These are phyloP conservation scores for Eunapius fragilis DNA, from an alignment of 37 sponge, comb jelly and placozoan genomes.

Conservation along the genomic window DNA sequence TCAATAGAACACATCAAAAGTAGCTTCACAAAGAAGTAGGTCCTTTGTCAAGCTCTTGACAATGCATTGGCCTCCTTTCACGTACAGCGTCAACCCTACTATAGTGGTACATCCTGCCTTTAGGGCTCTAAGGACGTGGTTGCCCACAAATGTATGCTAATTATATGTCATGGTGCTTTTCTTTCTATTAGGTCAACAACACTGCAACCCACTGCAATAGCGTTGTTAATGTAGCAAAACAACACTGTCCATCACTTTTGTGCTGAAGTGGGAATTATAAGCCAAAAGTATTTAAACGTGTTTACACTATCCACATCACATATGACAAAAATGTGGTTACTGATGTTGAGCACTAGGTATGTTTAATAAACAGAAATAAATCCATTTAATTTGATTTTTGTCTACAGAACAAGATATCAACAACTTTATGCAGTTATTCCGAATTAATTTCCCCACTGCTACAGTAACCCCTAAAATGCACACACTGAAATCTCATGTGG, in stretches of 20 bases:
- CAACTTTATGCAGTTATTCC: conserved; percentile 9
- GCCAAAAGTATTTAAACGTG: no score
- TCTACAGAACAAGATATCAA: conserved; percentile 10
- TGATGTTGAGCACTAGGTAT: conserved; percentile 20
- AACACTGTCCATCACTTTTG: neutral
- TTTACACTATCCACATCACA: conserved; percentile 14
- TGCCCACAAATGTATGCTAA: no score
- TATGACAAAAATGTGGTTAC: conserved; percentile 3
- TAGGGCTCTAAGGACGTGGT: conserved; percentile 16
- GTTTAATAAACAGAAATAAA: neutral
- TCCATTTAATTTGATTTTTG: neutral
- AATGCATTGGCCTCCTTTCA: conserved; percentile 13
- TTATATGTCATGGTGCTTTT: neutral
- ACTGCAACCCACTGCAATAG: neutral
- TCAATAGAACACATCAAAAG: neutral
- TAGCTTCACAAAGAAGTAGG: conserved; percentile 8
- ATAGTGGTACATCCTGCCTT: conserved; percentile 37
- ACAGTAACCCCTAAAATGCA: conserved; percentile 39
- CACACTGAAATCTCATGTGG: conserved; percentile 36
- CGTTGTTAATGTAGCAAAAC: neutral
- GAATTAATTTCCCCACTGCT: conserved; percentile 10
- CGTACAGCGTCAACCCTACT: conserved; percentile 36
- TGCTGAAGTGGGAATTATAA: neutral
- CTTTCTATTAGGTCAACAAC: conserved; percentile 10
- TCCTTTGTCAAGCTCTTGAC: conserved; percentile 30